Conservation (phyloP, 2,113 vertebrate species). For the Plestiodon gilberti region DNA sequence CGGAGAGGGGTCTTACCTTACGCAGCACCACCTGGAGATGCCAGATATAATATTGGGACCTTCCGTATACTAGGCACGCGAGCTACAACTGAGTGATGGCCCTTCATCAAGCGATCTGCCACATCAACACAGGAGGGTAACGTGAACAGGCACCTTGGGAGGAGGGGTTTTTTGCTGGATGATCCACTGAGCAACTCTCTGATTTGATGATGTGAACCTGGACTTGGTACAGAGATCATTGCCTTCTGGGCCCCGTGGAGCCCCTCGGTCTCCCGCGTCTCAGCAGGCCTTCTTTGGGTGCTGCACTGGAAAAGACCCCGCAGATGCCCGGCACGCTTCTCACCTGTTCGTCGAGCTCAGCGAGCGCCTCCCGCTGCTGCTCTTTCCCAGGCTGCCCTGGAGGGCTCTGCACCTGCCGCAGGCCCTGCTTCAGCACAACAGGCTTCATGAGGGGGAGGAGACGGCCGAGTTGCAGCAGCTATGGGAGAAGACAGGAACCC, state of each 20-base stretch:
- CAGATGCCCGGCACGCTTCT: neutral
- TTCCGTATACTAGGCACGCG: too few relatives aligned
- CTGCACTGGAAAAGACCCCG: neutral
- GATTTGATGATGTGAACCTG: too few relatives aligned
- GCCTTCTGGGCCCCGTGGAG: neutral
- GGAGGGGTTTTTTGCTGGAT: neutral
- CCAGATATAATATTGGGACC: too few relatives aligned
- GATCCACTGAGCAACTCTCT: too few relatives aligned
- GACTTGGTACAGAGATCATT: too few relatives aligned
- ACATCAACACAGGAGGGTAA: too few relatives aligned
- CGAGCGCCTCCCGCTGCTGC: neutral
- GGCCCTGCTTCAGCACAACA: neutral
- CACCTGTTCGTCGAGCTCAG: slow-evolving; percentile 5
- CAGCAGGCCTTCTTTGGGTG: neutral
- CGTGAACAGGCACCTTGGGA: too few relatives aligned
- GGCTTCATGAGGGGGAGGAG: slow-evolving; percentile 21
- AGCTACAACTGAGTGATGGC: too few relatives aligned
- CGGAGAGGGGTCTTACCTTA: too few relatives aligned
- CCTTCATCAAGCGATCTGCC: too few relatives aligned
- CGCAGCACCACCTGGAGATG: too few relatives aligned
- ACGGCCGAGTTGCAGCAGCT: slow-evolving; percentile 5
- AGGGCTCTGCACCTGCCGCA: neutral
- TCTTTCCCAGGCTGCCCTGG: neutral
- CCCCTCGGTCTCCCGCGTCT: too few relatives aligned
- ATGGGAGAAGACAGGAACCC: neutral